Evolutionary conservation across 1,140 invertebrate species (phyloP), one percentile per base, ranked within the genome.

Genomic region (Kradibia gibbosae): DNA sequence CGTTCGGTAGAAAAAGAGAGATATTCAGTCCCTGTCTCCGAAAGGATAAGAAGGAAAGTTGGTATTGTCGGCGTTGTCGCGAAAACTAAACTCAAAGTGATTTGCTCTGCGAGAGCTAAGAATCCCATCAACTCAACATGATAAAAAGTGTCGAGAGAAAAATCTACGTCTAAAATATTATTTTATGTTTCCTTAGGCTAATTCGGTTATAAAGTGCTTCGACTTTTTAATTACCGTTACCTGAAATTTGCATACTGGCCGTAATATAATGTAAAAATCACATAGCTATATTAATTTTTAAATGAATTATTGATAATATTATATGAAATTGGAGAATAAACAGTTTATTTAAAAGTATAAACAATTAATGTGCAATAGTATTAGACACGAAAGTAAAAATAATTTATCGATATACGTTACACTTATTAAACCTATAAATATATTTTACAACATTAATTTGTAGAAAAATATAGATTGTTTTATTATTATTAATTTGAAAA

Each of bases 51-150:
- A 70, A 65, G 60, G 53, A 81, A 81, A 81, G 80, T 81, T 70
- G 45, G 60, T 42, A 36, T 60, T 48, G 70, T 45, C 67, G n/a
- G 28, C 77, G 57, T 53, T 28, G 45, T 48, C 45, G 55, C 45
- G 42, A n/a, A 25, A 42, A 74, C 72, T 36, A 77, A 81, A 81
- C 74, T 77, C 73, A 81, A 81, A 81, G 73, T 74, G 62, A 81
- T 81, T 76, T 28, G 50, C 25, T 10, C 28, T 65, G 17, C 7
- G 28, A 22, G 62, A n/a, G 55, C n/a, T 20, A 39, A 60, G 67
- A 50, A 75, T 11, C 62, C 60, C 73, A 80, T 80, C 80, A 76
- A 36, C 25, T 5, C 57, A 57, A 53, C 75, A 57, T 42, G 79
- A 80, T 74, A 71, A 76, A 81, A 81, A 70, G 73, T 81, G 60